These are phyloP conservation scores for Masnerella sp. DNA, from an alignment of 2,888 invertebrate species.

Conservation along the genomic window DNA sequence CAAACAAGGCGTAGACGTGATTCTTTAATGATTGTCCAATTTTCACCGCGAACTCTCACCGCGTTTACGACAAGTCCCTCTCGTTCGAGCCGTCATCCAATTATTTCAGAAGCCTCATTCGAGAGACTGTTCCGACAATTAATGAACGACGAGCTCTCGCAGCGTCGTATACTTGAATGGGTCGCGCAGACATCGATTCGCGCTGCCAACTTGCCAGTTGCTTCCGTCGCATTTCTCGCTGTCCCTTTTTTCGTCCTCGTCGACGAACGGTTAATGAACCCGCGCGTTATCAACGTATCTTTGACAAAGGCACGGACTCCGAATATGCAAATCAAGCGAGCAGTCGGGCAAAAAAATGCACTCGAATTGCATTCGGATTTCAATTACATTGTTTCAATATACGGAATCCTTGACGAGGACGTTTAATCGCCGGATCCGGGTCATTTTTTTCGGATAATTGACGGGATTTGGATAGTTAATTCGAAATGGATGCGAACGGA, in stretches of 20 bases:
- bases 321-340: constrained; percentile 47
- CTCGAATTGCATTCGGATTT: constrained; percentile 46
- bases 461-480: too few relatives aligned
- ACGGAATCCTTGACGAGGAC: constrained; percentile 14
- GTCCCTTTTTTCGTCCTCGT: constrained; percentile 3
- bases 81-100: constrained; percentile 68
- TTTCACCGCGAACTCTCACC: constrained; percentile 62
- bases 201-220: constrained; percentile 51
- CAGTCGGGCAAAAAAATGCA: constrained; percentile 30
- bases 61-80: constrained; percentile 60
- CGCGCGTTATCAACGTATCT: constrained; percentile 37
- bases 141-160: constrained; percentile 62
- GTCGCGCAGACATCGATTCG: constrained; percentile 45
- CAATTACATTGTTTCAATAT: constrained; percentile 50
- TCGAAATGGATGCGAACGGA: too few relatives aligned
- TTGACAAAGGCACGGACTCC: constrained; percentile 29
- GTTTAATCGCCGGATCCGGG: neutral
- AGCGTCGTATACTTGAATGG: constrained; percentile 43
- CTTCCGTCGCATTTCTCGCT: constrained; percentile 33
- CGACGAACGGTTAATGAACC: constrained; percentile 45
- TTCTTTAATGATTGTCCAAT: constrained; percentile 63
- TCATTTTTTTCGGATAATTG: constrained; percentile 1
- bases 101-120: constrained; percentile 69
- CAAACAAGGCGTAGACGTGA: constrained; percentile 53
- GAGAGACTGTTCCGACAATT: constrained; percentile 70